A percentile compares a stretch with the other conserved stretches of the same genome.
Evolutionary conservation across 1,140 invertebrate genomes (phyloP).

Genomic region (Steinernema khuongi): DNA sequence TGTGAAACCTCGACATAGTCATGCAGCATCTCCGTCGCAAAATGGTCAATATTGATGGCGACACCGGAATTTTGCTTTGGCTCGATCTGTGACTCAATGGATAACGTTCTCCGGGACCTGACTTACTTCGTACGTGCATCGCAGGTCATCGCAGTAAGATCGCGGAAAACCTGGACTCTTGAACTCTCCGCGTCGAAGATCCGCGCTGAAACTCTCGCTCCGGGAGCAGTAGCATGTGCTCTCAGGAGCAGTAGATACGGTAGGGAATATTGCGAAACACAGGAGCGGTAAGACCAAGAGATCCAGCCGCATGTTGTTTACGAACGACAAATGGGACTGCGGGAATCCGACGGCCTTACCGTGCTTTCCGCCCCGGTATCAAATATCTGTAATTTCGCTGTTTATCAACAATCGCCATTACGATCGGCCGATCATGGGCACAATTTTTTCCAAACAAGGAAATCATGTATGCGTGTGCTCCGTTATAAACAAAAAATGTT

Average conservation of each 20-base stretch:
- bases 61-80: slow-evolving; percentile 25
- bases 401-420: no score
- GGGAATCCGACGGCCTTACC: no score
- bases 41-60: slow-evolving; percentile 14
- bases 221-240: background rate
- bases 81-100: background rate
- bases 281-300: no score
- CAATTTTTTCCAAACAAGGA: no score
- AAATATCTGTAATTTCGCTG: no score
- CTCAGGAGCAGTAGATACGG: background rate
- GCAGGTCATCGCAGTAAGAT: background rate
- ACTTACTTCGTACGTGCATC: background rate
- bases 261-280: no score
- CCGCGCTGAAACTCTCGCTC: background rate
- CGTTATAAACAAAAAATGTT: no score
- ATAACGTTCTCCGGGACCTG: background rate
- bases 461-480: no score
- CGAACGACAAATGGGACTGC: no score
- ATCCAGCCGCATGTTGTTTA: no score
- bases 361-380: no score
- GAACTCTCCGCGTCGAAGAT: background rate
- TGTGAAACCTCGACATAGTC: background rate
- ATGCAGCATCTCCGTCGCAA: background rate
- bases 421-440: no score
- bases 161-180: background rate